A percentile compares a stretch with the other conserved stretches of the same genome.
These are phyloP conservation scores for Argopecten irradians DNA, from an alignment of 1,140 invertebrate genomes.

Conservation along the genomic window DNA sequence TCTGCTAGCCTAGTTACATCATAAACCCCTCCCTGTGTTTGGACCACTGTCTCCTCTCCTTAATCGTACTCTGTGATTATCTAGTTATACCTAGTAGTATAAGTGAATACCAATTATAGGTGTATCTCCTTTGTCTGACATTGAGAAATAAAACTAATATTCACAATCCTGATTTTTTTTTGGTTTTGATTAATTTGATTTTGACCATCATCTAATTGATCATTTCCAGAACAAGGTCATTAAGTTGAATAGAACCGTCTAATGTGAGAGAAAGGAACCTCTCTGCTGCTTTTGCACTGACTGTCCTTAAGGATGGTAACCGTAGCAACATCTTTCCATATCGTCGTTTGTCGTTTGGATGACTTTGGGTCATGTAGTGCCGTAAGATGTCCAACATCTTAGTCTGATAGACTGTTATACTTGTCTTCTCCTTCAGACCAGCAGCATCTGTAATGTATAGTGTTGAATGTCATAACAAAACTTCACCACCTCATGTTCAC, in stretches of 20 bases:
- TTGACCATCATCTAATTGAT: slow-evolving; percentile 61
- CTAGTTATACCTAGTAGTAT: too few species aligned
- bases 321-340: slow-evolving; percentile 75
- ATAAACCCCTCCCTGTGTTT: too few species aligned
- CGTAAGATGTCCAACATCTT: slow-evolving; percentile 71
- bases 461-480: too few species aligned
- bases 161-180: too few species aligned
- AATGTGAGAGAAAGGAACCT: slow-evolving; percentile 75
- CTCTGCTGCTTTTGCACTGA: slow-evolving; percentile 76
- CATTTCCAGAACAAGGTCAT: slow-evolving; percentile 75
- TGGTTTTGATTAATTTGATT: too few species aligned
- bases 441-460: slow-evolving; percentile 68
- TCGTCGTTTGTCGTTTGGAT: slow-evolving; percentile 65
- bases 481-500: not conserved
- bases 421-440: slow-evolving; percentile 69
- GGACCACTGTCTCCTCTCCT: too few species aligned
- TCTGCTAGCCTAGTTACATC: too few species aligned
- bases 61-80: too few species aligned
- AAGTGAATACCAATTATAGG: too few species aligned
- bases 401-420: slow-evolving; percentile 68
- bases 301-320: slow-evolving; percentile 72
- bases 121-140: too few species aligned
- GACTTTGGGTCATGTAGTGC: slow-evolving; percentile 63
- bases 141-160: too few species aligned
- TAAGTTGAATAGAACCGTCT: slow-evolving; percentile 73